Conservation (phyloP, 2,797 vertebrate species). For the Gymnopithys bicolor region DNA sequence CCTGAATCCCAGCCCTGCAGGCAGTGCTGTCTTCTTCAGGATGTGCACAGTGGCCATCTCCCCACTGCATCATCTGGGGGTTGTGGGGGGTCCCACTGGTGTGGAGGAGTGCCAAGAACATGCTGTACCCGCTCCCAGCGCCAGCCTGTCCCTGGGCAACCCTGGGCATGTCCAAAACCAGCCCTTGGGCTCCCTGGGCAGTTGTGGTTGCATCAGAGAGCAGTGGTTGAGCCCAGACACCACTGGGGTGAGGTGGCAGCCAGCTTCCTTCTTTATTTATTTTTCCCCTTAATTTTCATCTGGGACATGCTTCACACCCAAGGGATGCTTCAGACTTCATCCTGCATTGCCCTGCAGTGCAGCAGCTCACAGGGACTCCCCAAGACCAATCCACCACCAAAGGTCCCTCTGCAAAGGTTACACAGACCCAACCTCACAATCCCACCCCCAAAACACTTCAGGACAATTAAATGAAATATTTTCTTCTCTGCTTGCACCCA, state of each 20-base stretch:
- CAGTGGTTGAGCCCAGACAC: constrained; percentile 3
- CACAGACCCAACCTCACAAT: neutral
- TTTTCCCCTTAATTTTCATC: neutral
- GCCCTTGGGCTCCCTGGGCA: neutral
- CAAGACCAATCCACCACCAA: neutral
- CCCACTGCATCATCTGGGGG: neutral
- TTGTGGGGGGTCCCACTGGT: neutral
- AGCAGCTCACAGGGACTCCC: neutral
- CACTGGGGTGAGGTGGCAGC: neutral
- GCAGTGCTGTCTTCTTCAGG: rapidly evolving
- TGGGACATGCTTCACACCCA: neutral
- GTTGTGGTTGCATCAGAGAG: neutral
- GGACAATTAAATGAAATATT: rapidly evolving
- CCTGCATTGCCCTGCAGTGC: neutral
- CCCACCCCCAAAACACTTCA: neutral
- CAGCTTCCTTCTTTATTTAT: neutral
- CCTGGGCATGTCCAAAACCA: constrained; percentile 17
- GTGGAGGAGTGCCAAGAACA: neutral
- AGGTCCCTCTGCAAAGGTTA: neutral
- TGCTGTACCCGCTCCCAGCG: neutral
- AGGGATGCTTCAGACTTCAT: neutral
- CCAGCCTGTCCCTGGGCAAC: neutral
- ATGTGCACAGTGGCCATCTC: neutral
- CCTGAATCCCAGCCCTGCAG: neutral
- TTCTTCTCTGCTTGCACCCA: neutral